Conservation (phyloP, 1,140 invertebrate genomes). For the Harpegnathos saltator region DNA sequence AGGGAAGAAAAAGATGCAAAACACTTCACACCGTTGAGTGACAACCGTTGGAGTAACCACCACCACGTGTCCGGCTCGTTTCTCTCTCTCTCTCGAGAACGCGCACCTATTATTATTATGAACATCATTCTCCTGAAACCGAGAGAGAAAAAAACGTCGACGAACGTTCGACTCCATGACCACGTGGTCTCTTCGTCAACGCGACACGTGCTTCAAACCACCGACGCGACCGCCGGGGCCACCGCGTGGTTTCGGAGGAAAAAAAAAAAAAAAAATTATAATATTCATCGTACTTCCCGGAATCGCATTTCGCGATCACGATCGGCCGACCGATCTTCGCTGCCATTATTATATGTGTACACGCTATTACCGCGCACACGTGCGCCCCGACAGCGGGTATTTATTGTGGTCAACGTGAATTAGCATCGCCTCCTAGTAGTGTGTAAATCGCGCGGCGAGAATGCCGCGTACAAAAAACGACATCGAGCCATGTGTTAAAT, state of each 20-base stretch:
- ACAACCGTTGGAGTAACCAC: no score
- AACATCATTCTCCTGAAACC: no score
- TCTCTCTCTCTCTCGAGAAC: no score
- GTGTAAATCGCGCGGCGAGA: background rate
- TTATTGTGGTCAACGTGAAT: slow-evolving; percentile 66
- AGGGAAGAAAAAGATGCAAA: no score
- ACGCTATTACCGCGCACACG: slow-evolving; percentile 71
- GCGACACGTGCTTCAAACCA: no score
- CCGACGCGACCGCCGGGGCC: background rate
- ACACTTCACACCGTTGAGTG: no score
- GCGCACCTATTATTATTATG: no score
- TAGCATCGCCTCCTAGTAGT: slow-evolving; percentile 43
- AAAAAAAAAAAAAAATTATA: no score
- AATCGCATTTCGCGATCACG: slow-evolving; percentile 61
- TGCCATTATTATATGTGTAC: slow-evolving; percentile 59
- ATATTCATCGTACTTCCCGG: slow-evolving; percentile 53
- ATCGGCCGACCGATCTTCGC: slow-evolving; percentile 50
- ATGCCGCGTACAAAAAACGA: slow-evolving; percentile 30
- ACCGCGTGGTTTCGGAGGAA: background rate
- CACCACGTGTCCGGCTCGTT: no score
- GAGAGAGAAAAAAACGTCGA: no score
- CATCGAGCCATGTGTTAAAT: slow-evolving; percentile 35
- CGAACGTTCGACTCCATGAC: no score
- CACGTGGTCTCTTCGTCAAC: no score
- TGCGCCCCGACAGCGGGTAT: slow-evolving; percentile 39